Evolutionary conservation across 1,140 invertebrate species (phyloP), one percentile per base, ranked within the genome.

Genomic region (Dreissena rostriformis): DNA sequence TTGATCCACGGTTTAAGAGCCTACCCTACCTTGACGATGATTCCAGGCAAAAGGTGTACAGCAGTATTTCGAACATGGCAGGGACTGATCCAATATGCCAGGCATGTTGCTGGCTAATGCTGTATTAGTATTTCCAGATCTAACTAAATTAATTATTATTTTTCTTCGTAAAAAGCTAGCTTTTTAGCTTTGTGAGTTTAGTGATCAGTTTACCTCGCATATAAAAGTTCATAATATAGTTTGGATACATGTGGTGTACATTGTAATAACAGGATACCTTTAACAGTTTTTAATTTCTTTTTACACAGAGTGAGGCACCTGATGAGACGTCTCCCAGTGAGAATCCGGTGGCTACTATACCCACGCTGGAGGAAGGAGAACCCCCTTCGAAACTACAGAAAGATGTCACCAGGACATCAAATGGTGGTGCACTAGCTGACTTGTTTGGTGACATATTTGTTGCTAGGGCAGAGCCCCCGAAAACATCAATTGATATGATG

Each of bases 1-100:
- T 77, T 8, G 74, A 77, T 66, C 74, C 74, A 7, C 57, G 61
- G 14, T 77, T 77, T 51, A 77, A 77, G 39, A 66, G 29, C 4
- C 28, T 77, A 22, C 74, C 74, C 17, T 76, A 61, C 73, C 19
- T 11, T 11, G 39, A 63, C 12, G 72, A 57, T 26, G 53, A 8
- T 51, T 49, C 28, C 22, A 8, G 70, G 22, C 52, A 19, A 24
- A 14, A 7, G 12, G 70, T 72, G n/a, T 72, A 72, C n/a, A 51
- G 52, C 39, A 72, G n/a, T 72, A 19, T 72, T 2, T 10, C 17
- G 52, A 57, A 57, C 12, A 57, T n/a, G n/a, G n/a, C n/a, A n/a
- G n/a, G n/a, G n/a, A n/a, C n/a, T n/a, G n/a, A n/a, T n/a, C n/a
- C n/a, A n/a, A n/a, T n/a, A n/a, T n/a, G n/a, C n/a, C n/a, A n/a